phyloP scores from a whole-genome alignment of 2,888 invertebrate species.

The Plagodis dolabraria region DNA sequence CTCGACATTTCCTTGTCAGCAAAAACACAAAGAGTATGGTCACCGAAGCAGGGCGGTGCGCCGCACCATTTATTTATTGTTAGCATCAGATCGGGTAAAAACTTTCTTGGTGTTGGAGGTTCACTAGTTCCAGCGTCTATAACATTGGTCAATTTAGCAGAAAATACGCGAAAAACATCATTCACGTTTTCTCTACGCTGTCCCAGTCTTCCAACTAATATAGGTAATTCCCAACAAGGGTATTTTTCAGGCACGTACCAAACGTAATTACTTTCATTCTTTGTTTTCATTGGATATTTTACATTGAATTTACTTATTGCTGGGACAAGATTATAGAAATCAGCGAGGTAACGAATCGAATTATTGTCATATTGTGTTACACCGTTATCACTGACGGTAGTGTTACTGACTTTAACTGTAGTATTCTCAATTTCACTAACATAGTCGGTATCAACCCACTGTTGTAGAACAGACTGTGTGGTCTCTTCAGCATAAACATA shows the following conservation, averaged over 20 bases:
- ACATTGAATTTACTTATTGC: constrained; percentile 43
- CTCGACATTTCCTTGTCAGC: constrained; percentile 48
- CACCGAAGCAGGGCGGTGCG: constrained; percentile 69
- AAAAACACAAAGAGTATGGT: constrained; percentile 76
- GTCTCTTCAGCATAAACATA: constrained; percentile 44
- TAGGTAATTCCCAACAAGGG: constrained; percentile 73
- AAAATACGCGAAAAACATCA: constrained; percentile 59
- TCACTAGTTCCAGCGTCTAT: constrained; percentile 35
- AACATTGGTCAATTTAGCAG: constrained; percentile 57
- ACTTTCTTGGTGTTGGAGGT: constrained; percentile 17
- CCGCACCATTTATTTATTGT: constrained; percentile 69
- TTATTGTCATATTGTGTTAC: constrained; percentile 31
- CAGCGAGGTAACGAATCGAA: constrained; percentile 38
- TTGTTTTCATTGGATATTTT: constrained; percentile 13
- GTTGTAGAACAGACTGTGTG: constrained; percentile 1
- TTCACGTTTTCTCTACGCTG: constrained; percentile 38
- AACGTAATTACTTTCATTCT: constrained; percentile 29
- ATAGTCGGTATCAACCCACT: constrained; percentile 1
- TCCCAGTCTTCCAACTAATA: constrained; percentile 62
- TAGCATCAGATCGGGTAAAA: constrained; percentile 23
- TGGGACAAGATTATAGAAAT: constrained; percentile 65
- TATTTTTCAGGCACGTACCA: constrained; percentile 72
- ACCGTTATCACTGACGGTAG: constrained; percentile 15
- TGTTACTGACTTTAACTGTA: neutral
- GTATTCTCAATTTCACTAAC: constrained; percentile 2